Evolutionary conservation across 2,113 vertebrate species (phyloP).

Genomic region (Takifugu bimaculatus): DNA sequence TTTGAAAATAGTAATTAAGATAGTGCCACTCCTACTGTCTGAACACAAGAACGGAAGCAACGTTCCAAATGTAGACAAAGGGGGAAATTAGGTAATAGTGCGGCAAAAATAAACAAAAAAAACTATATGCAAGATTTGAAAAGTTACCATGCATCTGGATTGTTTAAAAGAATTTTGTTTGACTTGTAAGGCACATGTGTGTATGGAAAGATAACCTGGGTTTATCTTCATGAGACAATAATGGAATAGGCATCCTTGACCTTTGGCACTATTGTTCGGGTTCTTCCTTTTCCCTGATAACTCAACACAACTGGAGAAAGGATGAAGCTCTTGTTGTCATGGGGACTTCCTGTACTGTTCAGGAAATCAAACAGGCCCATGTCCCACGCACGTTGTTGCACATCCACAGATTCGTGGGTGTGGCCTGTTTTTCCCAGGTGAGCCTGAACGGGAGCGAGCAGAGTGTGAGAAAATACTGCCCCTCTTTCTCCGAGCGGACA

Average conservation of each 20-base stretch:
- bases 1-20: too few species aligned
- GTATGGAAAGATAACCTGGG: too few species aligned
- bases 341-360: conserved; percentile 51
- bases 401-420: neutral
- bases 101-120: too few species aligned
- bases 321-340: conserved; percentile 35
- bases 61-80: too few species aligned
- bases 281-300: conserved; percentile 29
- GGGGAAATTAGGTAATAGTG: too few species aligned
- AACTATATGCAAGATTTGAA: too few species aligned
- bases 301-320: conserved; percentile 54
- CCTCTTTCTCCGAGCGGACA: conserved; percentile 66
- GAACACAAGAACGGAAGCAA: too few species aligned
- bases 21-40: too few species aligned
- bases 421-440: conserved; percentile 49
- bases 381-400: conserved; percentile 9
- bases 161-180: too few species aligned
- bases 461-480: conserved; percentile 72
- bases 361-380: conserved; percentile 44
- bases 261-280: conserved; percentile 35
- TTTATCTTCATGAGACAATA: too few species aligned
- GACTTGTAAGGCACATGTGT: too few species aligned
- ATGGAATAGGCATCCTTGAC: neutral
- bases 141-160: too few species aligned
- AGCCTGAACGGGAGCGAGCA: conserved; percentile 37